phyloP scores from a whole-genome alignment of 2,113 vertebrate genomes.

The Hemibates koningsi region DNA sequence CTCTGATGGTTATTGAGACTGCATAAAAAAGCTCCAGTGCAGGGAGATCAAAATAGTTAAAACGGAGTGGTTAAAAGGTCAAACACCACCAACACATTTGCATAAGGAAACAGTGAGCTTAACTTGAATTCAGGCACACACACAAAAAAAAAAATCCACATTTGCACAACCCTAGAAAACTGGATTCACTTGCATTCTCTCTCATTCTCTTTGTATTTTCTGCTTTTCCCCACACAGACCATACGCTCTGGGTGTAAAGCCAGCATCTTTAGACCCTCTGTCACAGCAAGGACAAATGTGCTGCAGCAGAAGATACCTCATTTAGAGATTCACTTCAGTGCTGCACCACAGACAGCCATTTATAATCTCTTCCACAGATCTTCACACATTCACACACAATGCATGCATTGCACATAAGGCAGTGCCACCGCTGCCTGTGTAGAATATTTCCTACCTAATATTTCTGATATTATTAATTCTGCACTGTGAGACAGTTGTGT shows the following conservation, averaged over 20 bases:
- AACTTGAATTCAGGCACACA: not conserved
- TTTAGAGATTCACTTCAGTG: not conserved
- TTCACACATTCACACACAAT: not conserved
- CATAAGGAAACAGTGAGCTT: not conserved
- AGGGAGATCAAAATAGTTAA: not conserved
- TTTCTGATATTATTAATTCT: not conserved
- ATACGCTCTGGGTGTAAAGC: not conserved
- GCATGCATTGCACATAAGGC: not conserved
- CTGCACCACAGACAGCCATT: not conserved
- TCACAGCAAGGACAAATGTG: not conserved
- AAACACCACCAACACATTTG: not conserved
- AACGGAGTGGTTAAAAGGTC: not conserved
- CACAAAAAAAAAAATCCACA: not conserved
- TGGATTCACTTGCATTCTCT: not conserved
- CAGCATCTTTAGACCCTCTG: not conserved
- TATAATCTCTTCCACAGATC: not conserved
- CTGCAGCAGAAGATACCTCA: not conserved
- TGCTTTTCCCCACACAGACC: not conserved
- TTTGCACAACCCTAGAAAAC: not conserved
- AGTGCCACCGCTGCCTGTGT: not conserved
- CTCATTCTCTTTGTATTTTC: not conserved
- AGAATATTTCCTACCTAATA: not conserved
- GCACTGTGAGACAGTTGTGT: not conserved
- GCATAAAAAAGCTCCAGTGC: not conserved
- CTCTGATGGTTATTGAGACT: not conserved